Evolutionary conservation across 1,140 invertebrate species (phyloP), one percentile per base, ranked within the genome.

Genomic region (Daktulosphaira vitifoliae): DNA sequence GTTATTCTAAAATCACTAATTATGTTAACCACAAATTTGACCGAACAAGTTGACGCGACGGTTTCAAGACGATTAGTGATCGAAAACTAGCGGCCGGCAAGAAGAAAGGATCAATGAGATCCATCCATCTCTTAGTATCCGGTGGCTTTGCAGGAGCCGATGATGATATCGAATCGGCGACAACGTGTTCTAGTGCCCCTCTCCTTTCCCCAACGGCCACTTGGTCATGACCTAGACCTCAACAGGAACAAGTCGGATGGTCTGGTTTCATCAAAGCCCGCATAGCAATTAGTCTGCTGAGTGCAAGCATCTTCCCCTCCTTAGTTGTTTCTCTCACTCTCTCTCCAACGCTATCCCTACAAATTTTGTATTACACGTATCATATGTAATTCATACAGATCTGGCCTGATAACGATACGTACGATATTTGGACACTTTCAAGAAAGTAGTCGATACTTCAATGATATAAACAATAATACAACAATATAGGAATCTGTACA

Each of bases 171-270:
- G 42, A 62, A 62, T 46, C 56, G 56, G 56, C 56, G 56, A 62
- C 56, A 62, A 62, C 56, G 56, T 62, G 56, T 59, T 59, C 44
- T 23, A 38, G 54, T 62, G 22, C 56, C 54, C 56, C 26, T 33
- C 42, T 25, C 39, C 29, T 33, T 33, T 29, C 18, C 56, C 11
- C 56, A 44, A 4, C 26, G 44, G 56, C 42, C 56, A 62, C 56
- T 62, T 62, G 56, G 56, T 62, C 56, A 62, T 62, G 56, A 62
- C 56, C 56, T 62, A 62, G 56, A 62, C 56, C 56, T 62, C 56
- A 62, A 62, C 56, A 62, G 56, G 56, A 62, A 62, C 56, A 62
- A 62, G 56, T 46, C 56, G 56, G 42, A 62, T 22, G 56, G 56
- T 62, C 56, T 62, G 56, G 56, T 62, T 62, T 62, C 56, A 48